Evolutionary conservation across 2,113 vertebrate genomes (phyloP), one percentile per base, ranked within the genome.

Genomic region (Vidua chalybeata): DNA sequence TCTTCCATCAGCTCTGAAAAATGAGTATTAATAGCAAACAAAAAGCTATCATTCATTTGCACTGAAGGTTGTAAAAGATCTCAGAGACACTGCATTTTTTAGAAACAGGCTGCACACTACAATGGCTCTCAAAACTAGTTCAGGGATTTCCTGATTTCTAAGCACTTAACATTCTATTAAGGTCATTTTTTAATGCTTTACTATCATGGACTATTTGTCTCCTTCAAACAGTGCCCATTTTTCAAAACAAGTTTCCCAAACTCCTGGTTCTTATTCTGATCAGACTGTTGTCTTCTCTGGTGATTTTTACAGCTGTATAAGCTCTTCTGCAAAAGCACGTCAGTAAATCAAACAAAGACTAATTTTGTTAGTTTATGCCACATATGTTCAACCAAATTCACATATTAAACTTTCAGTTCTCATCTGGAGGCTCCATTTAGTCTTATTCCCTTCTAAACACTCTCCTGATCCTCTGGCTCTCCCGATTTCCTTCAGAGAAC

Each of bases 121-220:
- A 87, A 89, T 67, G 43, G 64, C 48, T 72, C 64, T 87, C 19
- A 5, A 75, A 87, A 82, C 61, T 20, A 82, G n/a, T 81, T 75
- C 54, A 64, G 78, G 92, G 66, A 94, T 87, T 95, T 97, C 84
- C 95, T 94, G 87, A 79, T 86, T 93, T 91, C 41, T 59, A 93
- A 85, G 90, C 71, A 94, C 81, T 95, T 82, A 72, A 27, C 72
- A 76, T 87, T 94, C 82, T 89, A 61, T 78, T 96, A 93, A 74
- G 55, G 94, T 74, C 51, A 84, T n/a, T 86, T 94, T 49, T 46
- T 8, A 76, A 87, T 66, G 90, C 78, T 90, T 93, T 87, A 64
- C 74, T 26, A n/a, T 0, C 13, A n/a, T 61, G 35, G 41, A 46
- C 63, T 87, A 35, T 80, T 79, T 89, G 52, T 77, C 74, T 92